Evolutionary conservation across 2,113 vertebrate genomes (phyloP).

Genomic region (Hypomesus transpacificus): DNA sequence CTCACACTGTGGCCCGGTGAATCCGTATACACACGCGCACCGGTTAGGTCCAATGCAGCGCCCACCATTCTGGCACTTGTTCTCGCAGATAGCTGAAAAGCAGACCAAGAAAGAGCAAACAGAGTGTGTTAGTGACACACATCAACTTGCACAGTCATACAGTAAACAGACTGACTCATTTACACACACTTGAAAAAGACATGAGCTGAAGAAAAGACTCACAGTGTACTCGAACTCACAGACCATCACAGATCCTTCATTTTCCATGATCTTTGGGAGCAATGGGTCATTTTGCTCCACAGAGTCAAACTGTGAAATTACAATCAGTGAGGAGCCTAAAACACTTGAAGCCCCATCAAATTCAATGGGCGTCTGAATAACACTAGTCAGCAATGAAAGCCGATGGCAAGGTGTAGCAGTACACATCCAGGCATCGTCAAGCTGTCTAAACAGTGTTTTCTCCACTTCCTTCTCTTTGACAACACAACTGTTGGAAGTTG

Average conservation of each 20-base stretch:
- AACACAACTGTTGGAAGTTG: not conserved
- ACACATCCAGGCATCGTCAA: not conserved
- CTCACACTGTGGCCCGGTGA: conserved; percentile 77
- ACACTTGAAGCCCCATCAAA: conserved; percentile 11
- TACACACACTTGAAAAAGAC: not conserved
- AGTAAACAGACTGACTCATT: not conserved
- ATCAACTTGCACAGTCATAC: not conserved
- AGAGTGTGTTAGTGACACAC: not conserved
- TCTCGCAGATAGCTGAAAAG: conserved; percentile 72
- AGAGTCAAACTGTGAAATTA: not conserved
- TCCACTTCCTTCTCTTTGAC: not conserved
- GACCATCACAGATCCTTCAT: not conserved
- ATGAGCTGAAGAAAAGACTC: not conserved
- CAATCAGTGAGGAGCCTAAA: conserved; percentile 2
- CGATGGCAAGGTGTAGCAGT: not conserved
- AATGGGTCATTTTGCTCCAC: not conserved
- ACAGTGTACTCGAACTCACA: not conserved
- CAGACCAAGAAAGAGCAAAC: not conserved
- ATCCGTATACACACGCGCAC: conserved; percentile 75
- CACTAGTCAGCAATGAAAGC: not conserved
- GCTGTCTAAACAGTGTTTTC: conserved; percentile 2
- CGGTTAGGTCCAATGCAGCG: conserved; percentile 72
- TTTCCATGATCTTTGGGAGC: not conserved
- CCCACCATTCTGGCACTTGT: conserved; percentile 74
- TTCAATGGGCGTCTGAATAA: conserved; percentile 1